Conservation (phyloP, 2,797 vertebrate genomes). For the Glyptemys insculpta region DNA sequence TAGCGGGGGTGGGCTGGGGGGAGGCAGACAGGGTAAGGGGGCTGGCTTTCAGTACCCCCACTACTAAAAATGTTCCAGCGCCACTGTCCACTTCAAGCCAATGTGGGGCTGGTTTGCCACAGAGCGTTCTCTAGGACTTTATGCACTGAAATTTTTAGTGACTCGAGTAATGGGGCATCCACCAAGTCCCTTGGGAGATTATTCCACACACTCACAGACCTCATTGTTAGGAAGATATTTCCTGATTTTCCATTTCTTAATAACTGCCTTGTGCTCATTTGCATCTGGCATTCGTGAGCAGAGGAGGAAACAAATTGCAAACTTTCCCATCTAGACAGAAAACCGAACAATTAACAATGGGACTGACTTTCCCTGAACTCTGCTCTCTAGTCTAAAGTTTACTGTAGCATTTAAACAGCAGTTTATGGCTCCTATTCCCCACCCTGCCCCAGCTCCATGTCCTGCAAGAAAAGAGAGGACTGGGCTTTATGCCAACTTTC, state of each 20-base stretch:
- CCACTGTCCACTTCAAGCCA: neutral
- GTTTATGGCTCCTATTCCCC: neutral
- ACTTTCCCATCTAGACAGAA: neutral
- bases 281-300: neutral
- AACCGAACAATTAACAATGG: conserved; percentile 13
- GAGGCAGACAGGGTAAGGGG: too few relatives aligned
- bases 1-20: too few relatives aligned
- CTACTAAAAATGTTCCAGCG: too few relatives aligned
- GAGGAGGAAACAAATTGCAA: neutral
- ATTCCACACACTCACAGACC: neutral
- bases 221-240: neutral
- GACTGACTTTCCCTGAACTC: neutral
- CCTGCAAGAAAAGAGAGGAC: neutral
- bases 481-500: neutral
- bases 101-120: neutral
- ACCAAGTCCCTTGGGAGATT: neutral
- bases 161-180: neutral
- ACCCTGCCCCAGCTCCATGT: neutral
- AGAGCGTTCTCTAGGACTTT: rapidly evolving
- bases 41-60: too few relatives aligned
- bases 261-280: rapidly evolving
- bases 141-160: rapidly evolving
- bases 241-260: neutral
- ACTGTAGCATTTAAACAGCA: neutral
- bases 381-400: neutral